Evolutionary conservation across 2,888 invertebrate genomes (phyloP).

Genomic region (Apamea anceps): DNA sequence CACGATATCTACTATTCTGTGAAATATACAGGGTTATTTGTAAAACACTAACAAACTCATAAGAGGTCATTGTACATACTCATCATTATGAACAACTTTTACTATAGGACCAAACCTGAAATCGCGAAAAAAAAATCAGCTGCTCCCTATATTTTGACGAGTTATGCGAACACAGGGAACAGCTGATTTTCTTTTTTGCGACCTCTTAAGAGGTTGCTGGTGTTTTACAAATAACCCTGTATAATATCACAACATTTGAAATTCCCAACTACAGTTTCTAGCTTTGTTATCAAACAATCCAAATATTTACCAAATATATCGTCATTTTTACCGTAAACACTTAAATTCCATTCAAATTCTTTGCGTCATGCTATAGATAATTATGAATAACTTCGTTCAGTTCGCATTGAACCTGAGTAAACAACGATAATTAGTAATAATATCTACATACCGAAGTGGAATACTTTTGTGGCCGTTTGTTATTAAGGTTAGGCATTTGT

Average conservation of each 20-base stretch:
- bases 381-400: conserved; percentile 28
- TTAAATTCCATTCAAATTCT: conserved; percentile 17
- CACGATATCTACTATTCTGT: background rate
- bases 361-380: conserved; percentile 26
- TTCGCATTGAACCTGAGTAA: conserved; percentile 36
- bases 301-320: conserved; percentile 15
- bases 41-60: too few relatives aligned
- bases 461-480: conserved; percentile 6
- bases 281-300: conserved; percentile 1
- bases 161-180: too few relatives aligned
- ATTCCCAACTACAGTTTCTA: background rate
- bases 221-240: too few relatives aligned
- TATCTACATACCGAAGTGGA: conserved; percentile 12
- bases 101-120: too few relatives aligned
- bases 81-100: too few relatives aligned
- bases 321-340: background rate
- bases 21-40: too few relatives aligned
- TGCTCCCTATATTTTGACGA: too few relatives aligned
- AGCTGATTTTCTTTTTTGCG: too few relatives aligned
- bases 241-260: background rate
- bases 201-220: too few relatives aligned
- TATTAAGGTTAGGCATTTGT: conserved; percentile 18
- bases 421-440: conserved; percentile 39
- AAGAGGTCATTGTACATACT: too few relatives aligned
- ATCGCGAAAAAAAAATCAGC: too few relatives aligned